Evolutionary conservation across 2,797 vertebrate species (phyloP).

Genomic region (Chiroxiphia lanceolata): DNA sequence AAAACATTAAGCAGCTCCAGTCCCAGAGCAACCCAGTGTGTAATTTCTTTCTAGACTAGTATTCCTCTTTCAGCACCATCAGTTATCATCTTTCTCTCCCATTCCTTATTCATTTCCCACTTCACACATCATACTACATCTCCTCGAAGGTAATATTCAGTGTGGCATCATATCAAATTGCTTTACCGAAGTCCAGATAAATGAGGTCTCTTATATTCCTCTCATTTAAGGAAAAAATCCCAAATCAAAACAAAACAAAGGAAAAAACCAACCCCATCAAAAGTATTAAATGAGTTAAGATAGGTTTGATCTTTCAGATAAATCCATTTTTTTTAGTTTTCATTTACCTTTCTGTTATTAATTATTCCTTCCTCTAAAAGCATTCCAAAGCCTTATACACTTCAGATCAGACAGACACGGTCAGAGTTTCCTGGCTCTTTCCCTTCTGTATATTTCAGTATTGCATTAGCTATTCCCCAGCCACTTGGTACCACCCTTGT

Average conservation of each 20-base stretch:
- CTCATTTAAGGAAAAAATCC: neutral
- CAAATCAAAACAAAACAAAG: neutral
- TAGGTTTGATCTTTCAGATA: neutral
- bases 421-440: constrained; percentile 12
- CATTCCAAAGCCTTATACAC: neutral
- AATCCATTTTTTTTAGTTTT: neutral
- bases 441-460: neutral
- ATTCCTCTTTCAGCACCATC: neutral
- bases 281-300: neutral
- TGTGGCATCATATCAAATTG: neutral
- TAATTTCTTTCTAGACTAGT: neutral
- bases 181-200: neutral
- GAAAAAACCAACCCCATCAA: neutral
- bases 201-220: neutral
- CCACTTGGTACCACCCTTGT: constrained; percentile 2
- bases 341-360: constrained; percentile 24
- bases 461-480: neutral
- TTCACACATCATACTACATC: neutral
- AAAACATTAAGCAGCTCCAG: neutral
- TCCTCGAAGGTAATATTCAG: neutral
- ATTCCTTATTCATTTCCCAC: neutral
- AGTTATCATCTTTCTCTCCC: neutral
- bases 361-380: constrained; percentile 1
- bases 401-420: neutral
- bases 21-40: neutral